Evolutionary conservation across 2,113 vertebrate genomes (phyloP).

Genomic region (Pygoscelis antarcticus): DNA sequence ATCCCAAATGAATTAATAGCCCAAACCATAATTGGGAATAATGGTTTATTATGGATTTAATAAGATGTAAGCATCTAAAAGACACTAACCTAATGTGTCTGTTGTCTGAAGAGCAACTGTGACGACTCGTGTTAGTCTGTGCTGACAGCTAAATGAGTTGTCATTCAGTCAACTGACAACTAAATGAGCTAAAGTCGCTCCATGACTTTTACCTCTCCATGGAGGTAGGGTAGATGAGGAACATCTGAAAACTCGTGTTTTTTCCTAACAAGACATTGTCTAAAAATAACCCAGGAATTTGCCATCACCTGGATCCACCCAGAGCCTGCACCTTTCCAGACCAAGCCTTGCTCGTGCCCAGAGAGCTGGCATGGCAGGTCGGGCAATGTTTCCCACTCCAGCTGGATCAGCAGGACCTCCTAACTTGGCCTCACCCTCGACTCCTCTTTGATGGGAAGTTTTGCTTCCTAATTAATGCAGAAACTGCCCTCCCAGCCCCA

Average conservation of each 20-base stretch:
- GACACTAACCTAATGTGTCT: fast-evolving
- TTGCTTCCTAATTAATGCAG: not conserved
- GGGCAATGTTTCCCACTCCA: not conserved
- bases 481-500: not conserved
- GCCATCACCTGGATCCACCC: too few relatives aligned
- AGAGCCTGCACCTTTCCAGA: not conserved
- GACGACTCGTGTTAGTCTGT: not conserved
- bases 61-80: not conserved
- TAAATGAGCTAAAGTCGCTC: not conserved
- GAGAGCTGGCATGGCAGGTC: fast-evolving
- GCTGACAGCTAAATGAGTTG: not conserved
- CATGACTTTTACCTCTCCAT: not conserved
- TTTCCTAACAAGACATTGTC: not conserved
- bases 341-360: not conserved
- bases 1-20: not conserved
- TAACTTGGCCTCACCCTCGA: fast-evolving
- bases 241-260: not conserved
- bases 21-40: not conserved
- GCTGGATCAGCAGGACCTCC: not conserved
- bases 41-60: not conserved
- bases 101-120: not conserved
- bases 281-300: not conserved
- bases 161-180: not conserved
- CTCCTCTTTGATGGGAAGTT: not conserved
- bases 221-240: not conserved